A percentile compares a stretch with the other conserved stretches of the same genome.
Conservation (phyloP, 1,140 invertebrate genomes). For the Metopolophium dirhodum region DNA sequence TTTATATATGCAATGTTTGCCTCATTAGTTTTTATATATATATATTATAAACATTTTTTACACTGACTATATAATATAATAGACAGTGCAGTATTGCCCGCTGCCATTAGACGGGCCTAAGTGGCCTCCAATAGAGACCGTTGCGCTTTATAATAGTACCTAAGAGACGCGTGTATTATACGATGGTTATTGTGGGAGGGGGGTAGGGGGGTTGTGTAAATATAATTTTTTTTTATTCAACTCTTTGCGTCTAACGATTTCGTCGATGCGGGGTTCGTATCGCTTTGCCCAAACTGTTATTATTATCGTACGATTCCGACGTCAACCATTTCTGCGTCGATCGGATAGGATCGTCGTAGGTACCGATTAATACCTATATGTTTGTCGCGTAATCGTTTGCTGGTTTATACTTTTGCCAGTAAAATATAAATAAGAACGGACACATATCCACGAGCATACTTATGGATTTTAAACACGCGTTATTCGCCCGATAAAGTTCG, state of each 20-base stretch:
- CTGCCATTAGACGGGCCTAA: neutral
- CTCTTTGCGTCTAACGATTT: neutral
- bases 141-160: neutral
- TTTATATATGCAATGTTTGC: neutral
- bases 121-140: neutral
- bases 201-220: neutral
- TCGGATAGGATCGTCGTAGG: neutral
- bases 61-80: neutral
- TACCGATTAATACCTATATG: neutral
- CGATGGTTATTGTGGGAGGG: neutral
- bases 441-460: neutral
- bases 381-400: neutral
- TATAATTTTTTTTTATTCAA: neutral
- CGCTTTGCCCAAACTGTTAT: neutral
- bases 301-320: neutral
- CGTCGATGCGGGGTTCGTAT: neutral
- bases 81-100: neutral
- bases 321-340: neutral
- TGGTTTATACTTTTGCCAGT: neutral
- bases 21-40: conserved; percentile 17
- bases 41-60: neutral
- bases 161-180: neutral
- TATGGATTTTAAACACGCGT: neutral
- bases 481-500: neutral
- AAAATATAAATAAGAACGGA: neutral